Evolutionary conservation across 2,113 vertebrate genomes (phyloP), one percentile per base, ranked within the genome.

Genomic region (Tetrao urogallus): DNA sequence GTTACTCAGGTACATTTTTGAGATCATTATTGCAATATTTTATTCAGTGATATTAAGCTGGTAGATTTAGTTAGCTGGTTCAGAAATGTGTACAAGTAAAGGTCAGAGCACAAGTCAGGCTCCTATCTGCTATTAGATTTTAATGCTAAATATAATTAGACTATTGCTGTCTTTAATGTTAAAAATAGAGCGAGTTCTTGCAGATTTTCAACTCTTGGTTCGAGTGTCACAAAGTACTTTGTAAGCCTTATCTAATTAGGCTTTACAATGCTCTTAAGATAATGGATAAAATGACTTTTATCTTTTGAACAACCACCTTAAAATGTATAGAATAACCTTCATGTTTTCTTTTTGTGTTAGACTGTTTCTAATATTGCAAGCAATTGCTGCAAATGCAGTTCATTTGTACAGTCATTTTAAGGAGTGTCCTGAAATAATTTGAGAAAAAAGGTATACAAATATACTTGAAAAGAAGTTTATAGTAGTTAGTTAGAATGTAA

Each of bases 221-320:
- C 50, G 20, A 75, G 32, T 48, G 50, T 28, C 67, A 76, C 28
- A 38, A 64, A 73, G 18, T 78, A 50, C 13, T 70, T 72, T 58
- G 32, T 74, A 70, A 90, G 11, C 12, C 34, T 76, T 56, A 86
- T 85, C 89, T 81, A 90, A 70, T 94, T 83, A 89, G 89, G 5
- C 17, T 83, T 93, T 84, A 42, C 8, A 74, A 45, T 20, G 65
- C 3, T 6, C 28, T 64, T 73, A 93, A 86, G 56, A 47, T 73
- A 87, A 72, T 69, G 10, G 8, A 45, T 40, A 78, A 65, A 45
- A 27, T 11, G 22, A 93, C 27, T 78, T 90, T 73, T 47, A 25
- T 85, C 24, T 63, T 15, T 48, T 58, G 3, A 77, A 75, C 30
- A 75, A 32, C 25, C 11, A 66, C 47, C 24, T 79, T 47, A 50